These are phyloP conservation scores for Cryptoleucopteryx plumbea DNA, from an alignment of 2,113 vertebrate genomes.

Conservation along the genomic window DNA sequence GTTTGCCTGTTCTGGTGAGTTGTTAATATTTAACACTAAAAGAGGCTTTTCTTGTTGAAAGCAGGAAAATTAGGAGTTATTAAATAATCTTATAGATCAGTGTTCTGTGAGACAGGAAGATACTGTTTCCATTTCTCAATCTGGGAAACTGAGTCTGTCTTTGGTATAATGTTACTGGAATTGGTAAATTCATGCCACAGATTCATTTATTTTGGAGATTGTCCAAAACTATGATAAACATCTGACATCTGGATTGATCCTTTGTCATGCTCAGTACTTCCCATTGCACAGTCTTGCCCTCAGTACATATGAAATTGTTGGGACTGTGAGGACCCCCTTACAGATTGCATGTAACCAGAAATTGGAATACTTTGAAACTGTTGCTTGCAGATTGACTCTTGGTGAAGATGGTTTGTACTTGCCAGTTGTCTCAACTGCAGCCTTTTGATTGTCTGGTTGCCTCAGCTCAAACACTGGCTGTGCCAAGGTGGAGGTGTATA, in stretches of 20 bases:
- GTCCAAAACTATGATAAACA: not conserved
- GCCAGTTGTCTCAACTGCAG: not conserved
- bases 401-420: not conserved
- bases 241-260: not conserved
- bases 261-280: not conserved
- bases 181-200: not conserved
- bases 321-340: not conserved
- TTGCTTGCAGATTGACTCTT: not conserved
- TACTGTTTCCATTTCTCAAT: not conserved
- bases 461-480: not conserved
- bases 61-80: not conserved
- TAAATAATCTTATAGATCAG: not conserved
- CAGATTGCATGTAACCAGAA: not conserved
- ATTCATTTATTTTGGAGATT: not conserved
- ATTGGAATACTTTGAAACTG: not conserved
- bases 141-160: not conserved
- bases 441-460: not conserved
- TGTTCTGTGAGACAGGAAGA: not conserved
- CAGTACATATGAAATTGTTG: not conserved
- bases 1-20: slow-evolving; percentile 75
- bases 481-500: not conserved
- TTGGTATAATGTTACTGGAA: not conserved
- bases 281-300: not conserved
- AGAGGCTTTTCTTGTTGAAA: not conserved
- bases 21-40: not conserved